phyloP scores from a whole-genome alignment of 2,113 vertebrate species.

The Leptosomus discolor region DNA sequence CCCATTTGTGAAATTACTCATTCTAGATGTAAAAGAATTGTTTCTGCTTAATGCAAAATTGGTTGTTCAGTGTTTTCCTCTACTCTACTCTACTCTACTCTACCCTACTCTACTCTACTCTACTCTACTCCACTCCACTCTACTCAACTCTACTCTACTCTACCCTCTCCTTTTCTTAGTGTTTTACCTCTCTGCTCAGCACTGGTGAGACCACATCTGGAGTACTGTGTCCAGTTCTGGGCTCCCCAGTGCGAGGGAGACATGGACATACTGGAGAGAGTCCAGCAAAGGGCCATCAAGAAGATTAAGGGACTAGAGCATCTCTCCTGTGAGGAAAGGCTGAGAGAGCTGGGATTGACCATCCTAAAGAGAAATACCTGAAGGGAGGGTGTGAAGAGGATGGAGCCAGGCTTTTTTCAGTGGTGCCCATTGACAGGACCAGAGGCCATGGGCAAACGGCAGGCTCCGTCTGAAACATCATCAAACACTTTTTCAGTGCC shows the following conservation, averaged over 20 bases:
- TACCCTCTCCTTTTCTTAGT: not conserved
- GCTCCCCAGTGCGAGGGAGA: not conserved
- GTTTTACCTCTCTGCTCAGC: not conserved
- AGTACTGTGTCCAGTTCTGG: not conserved
- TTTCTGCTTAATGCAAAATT: not conserved
- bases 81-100: rapidly evolving
- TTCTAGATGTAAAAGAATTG: not conserved
- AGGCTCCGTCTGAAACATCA: not conserved
- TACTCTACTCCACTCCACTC: rapidly evolving
- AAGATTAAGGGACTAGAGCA: not conserved
- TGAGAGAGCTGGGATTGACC: not conserved
- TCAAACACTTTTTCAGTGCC: not conserved
- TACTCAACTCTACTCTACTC: not conserved
- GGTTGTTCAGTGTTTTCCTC: not conserved
- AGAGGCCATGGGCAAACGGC: not conserved
- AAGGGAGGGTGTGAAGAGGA: not conserved
- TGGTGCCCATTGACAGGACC: not conserved
- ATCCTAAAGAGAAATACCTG: not conserved
- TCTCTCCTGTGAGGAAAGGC: not conserved
- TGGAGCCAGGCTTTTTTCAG: not conserved
- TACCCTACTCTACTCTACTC: rapidly evolving
- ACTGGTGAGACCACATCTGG: not conserved
- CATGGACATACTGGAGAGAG: not conserved
- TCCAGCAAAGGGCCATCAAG: not conserved
- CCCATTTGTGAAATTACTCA: not conserved